Evolutionary conservation across 2,797 vertebrate genomes (phyloP).

Genomic region (Calcarius lapponicus): DNA sequence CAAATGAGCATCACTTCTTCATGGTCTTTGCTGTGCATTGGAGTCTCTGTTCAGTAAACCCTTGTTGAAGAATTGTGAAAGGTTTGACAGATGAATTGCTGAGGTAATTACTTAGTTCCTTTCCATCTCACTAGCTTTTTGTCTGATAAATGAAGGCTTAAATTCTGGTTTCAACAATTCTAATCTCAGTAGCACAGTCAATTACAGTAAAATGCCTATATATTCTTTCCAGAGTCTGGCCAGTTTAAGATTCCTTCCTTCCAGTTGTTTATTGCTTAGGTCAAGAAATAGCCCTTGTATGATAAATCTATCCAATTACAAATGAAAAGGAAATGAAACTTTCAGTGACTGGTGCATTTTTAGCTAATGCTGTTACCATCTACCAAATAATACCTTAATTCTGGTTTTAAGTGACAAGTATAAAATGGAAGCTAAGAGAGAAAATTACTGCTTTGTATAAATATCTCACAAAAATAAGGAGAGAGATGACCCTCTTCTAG

Average conservation of each 20-base stretch:
- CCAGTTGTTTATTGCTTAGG: conserved; percentile 57
- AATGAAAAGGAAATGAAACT: conserved; percentile 26
- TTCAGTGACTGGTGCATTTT: neutral
- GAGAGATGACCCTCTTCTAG: neutral
- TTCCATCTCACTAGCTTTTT: conserved; percentile 59
- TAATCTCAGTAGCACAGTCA: conserved; percentile 64
- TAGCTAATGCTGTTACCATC: neutral
- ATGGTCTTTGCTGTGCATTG: neutral
- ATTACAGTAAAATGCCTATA: conserved; percentile 63
- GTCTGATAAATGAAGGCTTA: conserved; percentile 68
- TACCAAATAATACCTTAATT: neutral
- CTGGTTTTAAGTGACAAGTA: neutral
- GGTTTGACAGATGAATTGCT: conserved; percentile 69
- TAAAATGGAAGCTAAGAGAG: neutral
- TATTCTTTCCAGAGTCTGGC: neutral
- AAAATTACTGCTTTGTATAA: neutral
- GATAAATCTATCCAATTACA: conserved; percentile 72
- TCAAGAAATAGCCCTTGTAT: conserved; percentile 38
- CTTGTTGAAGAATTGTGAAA: conserved; percentile 53
- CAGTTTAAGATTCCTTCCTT: conserved; percentile 15
- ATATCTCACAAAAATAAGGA: neutral
- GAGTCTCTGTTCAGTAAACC: conserved; percentile 19
- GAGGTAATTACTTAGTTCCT: conserved; percentile 69
- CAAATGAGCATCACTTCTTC: conserved; percentile 34
- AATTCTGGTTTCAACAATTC: conserved; percentile 69